A percentile compares a stretch with the other conserved stretches of the same genome.
phyloP scores from a whole-genome alignment of 2,113 vertebrate species.

The Hippocampus abdominalis region DNA sequence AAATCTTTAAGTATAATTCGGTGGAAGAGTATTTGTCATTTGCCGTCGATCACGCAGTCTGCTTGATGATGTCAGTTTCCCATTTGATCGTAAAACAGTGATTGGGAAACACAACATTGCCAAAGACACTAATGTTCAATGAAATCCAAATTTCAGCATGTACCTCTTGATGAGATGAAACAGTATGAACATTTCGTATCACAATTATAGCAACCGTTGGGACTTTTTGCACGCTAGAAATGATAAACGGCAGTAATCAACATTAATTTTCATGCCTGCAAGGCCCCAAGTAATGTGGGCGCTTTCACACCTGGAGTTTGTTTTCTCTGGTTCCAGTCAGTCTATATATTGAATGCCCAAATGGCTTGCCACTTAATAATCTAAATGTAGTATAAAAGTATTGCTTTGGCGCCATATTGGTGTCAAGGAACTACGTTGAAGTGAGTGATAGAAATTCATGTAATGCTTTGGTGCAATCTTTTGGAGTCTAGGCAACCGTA shows the following conservation, averaged over 20 bases:
- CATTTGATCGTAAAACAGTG: slow-evolving; percentile 22
- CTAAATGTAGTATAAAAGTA: not conserved
- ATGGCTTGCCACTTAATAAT: not conserved
- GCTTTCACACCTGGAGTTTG: not conserved
- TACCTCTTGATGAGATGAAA: not conserved
- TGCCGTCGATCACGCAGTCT: not conserved
- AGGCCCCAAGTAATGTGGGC: not conserved
- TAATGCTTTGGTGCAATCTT: not conserved
- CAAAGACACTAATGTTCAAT: not conserved
- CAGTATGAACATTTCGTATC: not conserved
- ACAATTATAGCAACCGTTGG: not conserved
- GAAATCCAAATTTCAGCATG: not conserved
- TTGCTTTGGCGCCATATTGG: not conserved
- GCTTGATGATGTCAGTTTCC: slow-evolving; percentile 6
- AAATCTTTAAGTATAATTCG: slow-evolving; percentile 15
- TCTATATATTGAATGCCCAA: not conserved
- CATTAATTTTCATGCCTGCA: not conserved
- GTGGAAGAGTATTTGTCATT: slow-evolving; percentile 22
- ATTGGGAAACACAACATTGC: slow-evolving; percentile 14
- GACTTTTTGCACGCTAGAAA: not conserved
- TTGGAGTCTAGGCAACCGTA: not conserved
- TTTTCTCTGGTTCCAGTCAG: not conserved
- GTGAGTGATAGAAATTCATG: not conserved
- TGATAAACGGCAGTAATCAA: not conserved
- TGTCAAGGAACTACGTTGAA: not conserved